These are phyloP conservation scores for Drosophila parabipectinata DNA, from an alignment of 1,140 invertebrate species.

Conservation along the genomic window DNA sequence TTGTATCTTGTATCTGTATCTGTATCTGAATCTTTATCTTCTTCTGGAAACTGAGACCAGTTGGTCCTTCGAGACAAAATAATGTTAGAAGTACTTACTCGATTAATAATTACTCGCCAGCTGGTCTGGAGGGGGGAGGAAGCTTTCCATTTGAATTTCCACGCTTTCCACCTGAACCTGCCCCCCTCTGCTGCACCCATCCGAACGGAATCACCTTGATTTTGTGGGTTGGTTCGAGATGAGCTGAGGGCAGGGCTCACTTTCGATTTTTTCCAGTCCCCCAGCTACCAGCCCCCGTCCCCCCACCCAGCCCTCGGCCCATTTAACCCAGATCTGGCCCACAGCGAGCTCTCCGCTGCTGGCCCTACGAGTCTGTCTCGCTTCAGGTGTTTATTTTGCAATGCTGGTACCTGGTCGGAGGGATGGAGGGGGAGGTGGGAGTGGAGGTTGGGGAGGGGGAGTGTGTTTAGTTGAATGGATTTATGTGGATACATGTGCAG, in stretches of 20 bases:
- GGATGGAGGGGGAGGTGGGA: background rate
- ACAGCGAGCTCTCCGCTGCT: slow-evolving; percentile 16
- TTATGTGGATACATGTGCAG: background rate
- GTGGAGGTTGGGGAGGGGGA: background rate
- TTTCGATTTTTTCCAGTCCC: slow-evolving; percentile 16
- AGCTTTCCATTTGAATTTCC: background rate
- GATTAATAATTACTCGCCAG: no score
- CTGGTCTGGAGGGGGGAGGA: no score
- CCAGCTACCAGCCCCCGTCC: background rate
- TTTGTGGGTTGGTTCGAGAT: slow-evolving; percentile 34
- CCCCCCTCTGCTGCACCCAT: slow-evolving; percentile 21
- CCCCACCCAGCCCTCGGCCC: background rate
- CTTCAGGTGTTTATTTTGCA: slow-evolving; percentile 50
- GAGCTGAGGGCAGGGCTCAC: slow-evolving; percentile 13
- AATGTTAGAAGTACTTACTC: no score
- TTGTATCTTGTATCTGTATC: slow-evolving; percentile 16
- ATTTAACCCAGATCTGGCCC: slow-evolving; percentile 18
- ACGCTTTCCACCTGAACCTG: background rate
- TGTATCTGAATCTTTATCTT: slow-evolving; percentile 45
- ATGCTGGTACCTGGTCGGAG: background rate
- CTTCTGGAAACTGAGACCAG: slow-evolving; percentile 25
- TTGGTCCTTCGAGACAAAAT: background rate
- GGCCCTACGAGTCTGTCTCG: slow-evolving; percentile 34
- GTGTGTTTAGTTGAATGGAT: slow-evolving; percentile 14
- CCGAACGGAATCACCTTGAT: slow-evolving; percentile 33